Conservation (phyloP, 2,888 invertebrate genomes). For the Heliconius aoede region DNA sequence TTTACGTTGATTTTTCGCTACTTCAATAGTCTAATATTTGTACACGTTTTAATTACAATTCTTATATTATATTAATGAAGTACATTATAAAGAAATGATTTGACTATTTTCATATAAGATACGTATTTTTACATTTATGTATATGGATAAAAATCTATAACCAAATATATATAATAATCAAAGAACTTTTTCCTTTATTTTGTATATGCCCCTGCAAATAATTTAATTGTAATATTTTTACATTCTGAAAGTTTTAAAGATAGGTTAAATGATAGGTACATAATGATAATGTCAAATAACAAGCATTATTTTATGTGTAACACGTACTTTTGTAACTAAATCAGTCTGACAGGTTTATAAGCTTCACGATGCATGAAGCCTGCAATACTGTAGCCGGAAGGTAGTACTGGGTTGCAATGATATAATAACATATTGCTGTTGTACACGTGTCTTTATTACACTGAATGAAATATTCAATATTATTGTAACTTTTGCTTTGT, state of each 20-base stretch:
- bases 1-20: not conserved
- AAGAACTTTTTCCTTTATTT: not conserved
- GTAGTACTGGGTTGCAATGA: slow-evolving; percentile 26
- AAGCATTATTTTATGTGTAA: not conserved
- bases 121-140: not conserved
- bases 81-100: no score
- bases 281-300: not conserved
- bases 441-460: slow-evolving; percentile 4
- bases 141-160: not conserved
- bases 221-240: not conserved
- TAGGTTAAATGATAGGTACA: no score
- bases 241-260: no score
- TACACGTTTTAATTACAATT: no score
- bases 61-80: no score
- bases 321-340: slow-evolving; percentile 25
- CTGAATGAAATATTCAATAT: not conserved
- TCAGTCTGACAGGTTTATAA: slow-evolving; percentile 14
- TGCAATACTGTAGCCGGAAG: slow-evolving; percentile 33
- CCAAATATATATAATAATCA: not conserved
- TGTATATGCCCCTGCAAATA: not conserved
- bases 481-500: not conserved
- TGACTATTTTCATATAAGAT: no score
- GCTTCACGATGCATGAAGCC: slow-evolving; percentile 33
- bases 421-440: slow-evolving; percentile 20
- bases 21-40: no score